These are phyloP conservation scores for Diaprepes abbreviatus DNA, from an alignment of 2,888 invertebrate species.

Conservation along the genomic window DNA sequence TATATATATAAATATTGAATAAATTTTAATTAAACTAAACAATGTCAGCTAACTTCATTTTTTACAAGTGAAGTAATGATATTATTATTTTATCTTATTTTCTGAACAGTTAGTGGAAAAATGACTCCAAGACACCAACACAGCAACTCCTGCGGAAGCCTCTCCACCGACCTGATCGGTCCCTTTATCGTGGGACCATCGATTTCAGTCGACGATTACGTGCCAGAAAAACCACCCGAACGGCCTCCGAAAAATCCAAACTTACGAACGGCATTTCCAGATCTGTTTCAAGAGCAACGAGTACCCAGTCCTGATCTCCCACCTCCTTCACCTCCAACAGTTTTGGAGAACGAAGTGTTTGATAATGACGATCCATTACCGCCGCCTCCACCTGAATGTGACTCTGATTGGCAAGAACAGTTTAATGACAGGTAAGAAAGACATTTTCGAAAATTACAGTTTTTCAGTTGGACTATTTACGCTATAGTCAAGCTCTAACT, in stretches of 20 bases:
- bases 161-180: constrained; percentile 72
- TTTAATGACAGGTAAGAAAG: constrained; percentile 55
- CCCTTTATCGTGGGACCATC: constrained; percentile 75
- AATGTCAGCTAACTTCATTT: no score
- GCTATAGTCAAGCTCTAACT: no score
- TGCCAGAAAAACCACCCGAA: constrained; percentile 82
- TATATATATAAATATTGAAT: no score
- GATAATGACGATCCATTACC: constrained; percentile 76
- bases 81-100: no score
- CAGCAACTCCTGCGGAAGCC: constrained; percentile 73
- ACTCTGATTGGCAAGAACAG: constrained; percentile 61
- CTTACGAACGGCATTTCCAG: constrained; percentile 69
- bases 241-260: constrained; percentile 84
- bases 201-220: constrained; percentile 77
- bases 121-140: constrained; percentile 70
- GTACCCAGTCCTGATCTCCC: constrained; percentile 73
- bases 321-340: constrained; percentile 75
- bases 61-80: no score
- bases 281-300: constrained; percentile 68
- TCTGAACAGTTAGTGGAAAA: constrained; percentile 46
- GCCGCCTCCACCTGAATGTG: constrained; percentile 74
- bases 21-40: no score
- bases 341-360: constrained; percentile 72
- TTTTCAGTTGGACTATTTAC: no score
- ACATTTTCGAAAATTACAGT: no score